Evolutionary conservation across 2,113 vertebrate species (phyloP), one percentile per base, ranked within the genome.

Genomic region (Lepisosteus osseus): DNA sequence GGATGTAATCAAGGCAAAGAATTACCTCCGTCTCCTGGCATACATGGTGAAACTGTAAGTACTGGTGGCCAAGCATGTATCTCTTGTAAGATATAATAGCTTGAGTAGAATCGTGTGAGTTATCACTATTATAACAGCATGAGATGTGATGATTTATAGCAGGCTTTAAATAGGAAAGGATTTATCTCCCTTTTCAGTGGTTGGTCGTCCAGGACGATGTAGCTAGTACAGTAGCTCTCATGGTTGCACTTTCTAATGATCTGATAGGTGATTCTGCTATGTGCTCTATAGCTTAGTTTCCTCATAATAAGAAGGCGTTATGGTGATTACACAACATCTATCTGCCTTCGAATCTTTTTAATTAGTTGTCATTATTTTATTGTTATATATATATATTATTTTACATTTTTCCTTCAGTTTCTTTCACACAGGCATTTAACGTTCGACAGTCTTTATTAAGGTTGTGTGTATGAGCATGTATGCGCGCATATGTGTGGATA

Each of bases 1-100:
- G 87, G 90, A 92, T 91, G 90, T 90, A 90, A 92, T 91, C 87
- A 88, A 88, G 86, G 88, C 86, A 86, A 90, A 91, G 87, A 89
- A 88, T 87, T 87, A 82, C 84, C 83, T 90, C 87, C 88, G 83
- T 90, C 84, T 88, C 85, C 89, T 86, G 87, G 91, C 88, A 92
- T 93, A 91, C 91, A 93, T 93, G 91, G 87, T 93, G 90, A 91
- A 87, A 90, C 86, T 91, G 91, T 93, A 83, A 93, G 91, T 93
- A 91, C 72, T 80, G 74, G 65, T 74, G 55, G 72, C 67, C 67
- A 74, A 69, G 69, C 63, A 62, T 72, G 72, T 76, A 11, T 79
- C 43, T 12, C 72, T 74, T 47, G 72, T 68, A 65, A 61, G 56
- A 61, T 41, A 12, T 72, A 68, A 74, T 43, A 54, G 70, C 66